These are phyloP conservation scores for Tetrax tetrax DNA, from an alignment of 2,113 vertebrate genomes.

Conservation along the genomic window DNA sequence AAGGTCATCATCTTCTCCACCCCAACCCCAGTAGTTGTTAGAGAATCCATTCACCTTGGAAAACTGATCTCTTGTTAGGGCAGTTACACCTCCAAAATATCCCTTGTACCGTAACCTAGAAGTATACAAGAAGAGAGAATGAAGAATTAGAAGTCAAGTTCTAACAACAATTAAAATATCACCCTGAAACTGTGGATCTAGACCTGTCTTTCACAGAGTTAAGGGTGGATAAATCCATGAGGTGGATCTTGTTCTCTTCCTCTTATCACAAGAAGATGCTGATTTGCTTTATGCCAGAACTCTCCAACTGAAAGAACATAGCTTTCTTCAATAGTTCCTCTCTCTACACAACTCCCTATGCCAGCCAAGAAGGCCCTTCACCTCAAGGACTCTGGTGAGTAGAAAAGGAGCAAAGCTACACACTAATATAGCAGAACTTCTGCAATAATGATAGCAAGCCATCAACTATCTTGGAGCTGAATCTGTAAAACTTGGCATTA, in stretches of 20 bases:
- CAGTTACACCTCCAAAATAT: constrained; percentile 97
- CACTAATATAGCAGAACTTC: neutral
- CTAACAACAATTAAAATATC: neutral
- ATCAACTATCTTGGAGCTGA: neutral
- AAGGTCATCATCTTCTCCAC: constrained; percentile 98
- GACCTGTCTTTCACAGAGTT: neutral
- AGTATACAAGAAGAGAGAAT: neutral
- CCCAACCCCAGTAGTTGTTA: constrained; percentile 98
- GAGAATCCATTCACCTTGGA: constrained; percentile 93
- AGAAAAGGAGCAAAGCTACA: neutral
- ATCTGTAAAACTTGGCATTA: neutral
- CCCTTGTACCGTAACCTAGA: constrained; percentile 88
- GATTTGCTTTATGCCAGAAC: neutral
- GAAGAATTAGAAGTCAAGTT: neutral
- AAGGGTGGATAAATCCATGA: neutral
- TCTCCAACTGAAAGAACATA: neutral
- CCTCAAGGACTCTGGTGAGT: neutral
- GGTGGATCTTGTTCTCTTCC: neutral
- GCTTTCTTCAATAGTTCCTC: neutral
- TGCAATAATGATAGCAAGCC: neutral
- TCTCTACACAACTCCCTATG: neutral
- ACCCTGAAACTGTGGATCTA: neutral
- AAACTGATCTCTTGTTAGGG: constrained; percentile 91
- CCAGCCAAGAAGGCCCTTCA: neutral
- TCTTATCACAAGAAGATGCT: neutral